These are phyloP conservation scores for Bufo gargarizans DNA, from an alignment of 2,113 vertebrate species.

Conservation along the genomic window DNA sequence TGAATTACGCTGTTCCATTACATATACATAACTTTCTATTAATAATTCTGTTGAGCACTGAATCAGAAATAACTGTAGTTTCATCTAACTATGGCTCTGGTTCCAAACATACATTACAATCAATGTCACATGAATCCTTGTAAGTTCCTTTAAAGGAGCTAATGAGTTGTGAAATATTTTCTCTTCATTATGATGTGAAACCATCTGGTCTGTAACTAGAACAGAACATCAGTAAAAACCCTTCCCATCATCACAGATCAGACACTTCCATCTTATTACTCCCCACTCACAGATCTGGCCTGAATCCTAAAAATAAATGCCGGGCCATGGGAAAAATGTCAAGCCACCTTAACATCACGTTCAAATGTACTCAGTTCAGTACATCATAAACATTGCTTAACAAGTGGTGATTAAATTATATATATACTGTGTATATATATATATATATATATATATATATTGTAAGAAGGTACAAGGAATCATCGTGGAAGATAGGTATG, in stretches of 20 bases:
- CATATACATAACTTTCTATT: neutral
- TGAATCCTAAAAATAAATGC: neutral
- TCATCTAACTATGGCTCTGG: neutral
- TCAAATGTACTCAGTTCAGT: neutral
- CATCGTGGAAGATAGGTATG: too few relatives aligned
- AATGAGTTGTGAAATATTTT: neutral
- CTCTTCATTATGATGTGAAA: neutral
- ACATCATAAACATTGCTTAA: constrained; percentile 3
- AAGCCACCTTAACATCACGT: neutral
- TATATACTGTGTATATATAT: neutral
- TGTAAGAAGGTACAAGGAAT: too few relatives aligned
- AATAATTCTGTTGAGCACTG: neutral
- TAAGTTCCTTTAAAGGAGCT: neutral
- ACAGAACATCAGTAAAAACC: neutral
- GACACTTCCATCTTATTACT: neutral
- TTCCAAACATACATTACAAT: neutral
- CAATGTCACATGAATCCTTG: neutral
- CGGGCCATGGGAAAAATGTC: constrained; percentile 39
- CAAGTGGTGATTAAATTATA: neutral
- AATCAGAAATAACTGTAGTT: neutral
- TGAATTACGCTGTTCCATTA: neutral
- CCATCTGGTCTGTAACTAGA: neutral
- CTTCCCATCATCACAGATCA: constrained; percentile 3
- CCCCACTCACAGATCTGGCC: constrained; percentile 16
- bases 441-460: too few relatives aligned